These are phyloP conservation scores for Hydraecia micacea DNA, from an alignment of 2,888 invertebrate genomes.

Conservation along the genomic window DNA sequence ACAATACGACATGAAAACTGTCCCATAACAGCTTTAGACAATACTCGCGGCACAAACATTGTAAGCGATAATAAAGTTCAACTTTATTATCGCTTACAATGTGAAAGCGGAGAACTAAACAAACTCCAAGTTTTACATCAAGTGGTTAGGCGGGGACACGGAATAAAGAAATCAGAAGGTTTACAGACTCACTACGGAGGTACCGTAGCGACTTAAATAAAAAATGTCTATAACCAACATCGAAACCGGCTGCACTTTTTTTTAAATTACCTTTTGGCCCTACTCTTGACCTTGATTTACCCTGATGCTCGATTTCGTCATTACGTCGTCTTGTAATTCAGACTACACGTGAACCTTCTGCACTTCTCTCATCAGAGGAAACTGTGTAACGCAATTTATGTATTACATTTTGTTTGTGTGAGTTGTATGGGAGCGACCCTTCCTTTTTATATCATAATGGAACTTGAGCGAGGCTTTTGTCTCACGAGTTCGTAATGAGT, in stretches of 20 bases:
- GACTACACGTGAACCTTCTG: slow-evolving; percentile 12
- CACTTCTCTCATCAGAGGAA: neutral
- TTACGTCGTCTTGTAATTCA: neutral
- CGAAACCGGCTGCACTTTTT: neutral
- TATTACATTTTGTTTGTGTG: slow-evolving; percentile 60
- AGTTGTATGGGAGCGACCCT: slow-evolving; percentile 61
- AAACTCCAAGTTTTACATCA: slow-evolving; percentile 58
- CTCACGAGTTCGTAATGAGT: slow-evolving; percentile 72
- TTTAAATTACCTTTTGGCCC: neutral
- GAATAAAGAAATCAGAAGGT: neutral
- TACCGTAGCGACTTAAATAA: neutral
- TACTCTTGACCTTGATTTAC: neutral
- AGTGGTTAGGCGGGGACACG: slow-evolving; percentile 28
- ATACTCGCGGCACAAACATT: slow-evolving; percentile 52
- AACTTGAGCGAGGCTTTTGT: slow-evolving; percentile 72
- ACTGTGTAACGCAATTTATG: slow-evolving; percentile 60
- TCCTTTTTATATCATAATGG: slow-evolving; percentile 73
- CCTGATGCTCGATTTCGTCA: neutral
- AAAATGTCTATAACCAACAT: neutral
- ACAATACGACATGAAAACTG: slow-evolving; percentile 57
- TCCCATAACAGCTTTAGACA: slow-evolving; percentile 58
- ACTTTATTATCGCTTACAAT: no score
- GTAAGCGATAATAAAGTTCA: slow-evolving; percentile 61
- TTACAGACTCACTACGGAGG: neutral
- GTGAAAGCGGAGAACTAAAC: slow-evolving; percentile 58